Evolutionary conservation across 2,888 invertebrate species (phyloP).

Genomic region (Ommatoiulus sabulosus): DNA sequence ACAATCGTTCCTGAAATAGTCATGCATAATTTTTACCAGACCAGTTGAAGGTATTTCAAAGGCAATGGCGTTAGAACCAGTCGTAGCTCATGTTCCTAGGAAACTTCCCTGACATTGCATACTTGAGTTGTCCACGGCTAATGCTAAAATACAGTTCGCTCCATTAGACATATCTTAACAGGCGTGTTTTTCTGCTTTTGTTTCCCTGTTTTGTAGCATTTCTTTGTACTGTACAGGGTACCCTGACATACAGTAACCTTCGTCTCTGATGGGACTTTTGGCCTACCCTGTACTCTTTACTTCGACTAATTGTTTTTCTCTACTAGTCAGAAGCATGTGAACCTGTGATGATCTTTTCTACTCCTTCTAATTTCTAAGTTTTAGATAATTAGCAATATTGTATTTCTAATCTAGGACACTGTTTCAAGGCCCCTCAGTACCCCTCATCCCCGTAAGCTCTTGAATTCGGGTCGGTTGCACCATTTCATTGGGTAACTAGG

Average conservation of each 20-base stretch:
- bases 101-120: background rate
- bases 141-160: background rate
- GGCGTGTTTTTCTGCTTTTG: background rate
- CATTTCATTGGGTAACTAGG: background rate
- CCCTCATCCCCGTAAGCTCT: background rate
- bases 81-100: background rate
- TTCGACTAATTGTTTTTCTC: background rate
- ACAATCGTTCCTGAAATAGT: too few species aligned
- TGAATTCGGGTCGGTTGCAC: background rate
- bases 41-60: too few species aligned
- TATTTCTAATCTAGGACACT: constrained; percentile 18
- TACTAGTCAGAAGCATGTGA: background rate
- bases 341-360: constrained; percentile 32
- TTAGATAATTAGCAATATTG: background rate
- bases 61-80: background rate
- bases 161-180: constrained; percentile 17
- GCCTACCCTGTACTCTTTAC: background rate
- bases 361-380: constrained; percentile 11
- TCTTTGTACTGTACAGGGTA: background rate
- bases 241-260: background rate
- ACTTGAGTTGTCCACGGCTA: background rate
- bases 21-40: too few species aligned
- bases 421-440: background rate
- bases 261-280: background rate
- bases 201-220: background rate